Evolutionary conservation across 2,113 vertebrate genomes (phyloP).

Genomic region (Carollia perspicillata): DNA sequence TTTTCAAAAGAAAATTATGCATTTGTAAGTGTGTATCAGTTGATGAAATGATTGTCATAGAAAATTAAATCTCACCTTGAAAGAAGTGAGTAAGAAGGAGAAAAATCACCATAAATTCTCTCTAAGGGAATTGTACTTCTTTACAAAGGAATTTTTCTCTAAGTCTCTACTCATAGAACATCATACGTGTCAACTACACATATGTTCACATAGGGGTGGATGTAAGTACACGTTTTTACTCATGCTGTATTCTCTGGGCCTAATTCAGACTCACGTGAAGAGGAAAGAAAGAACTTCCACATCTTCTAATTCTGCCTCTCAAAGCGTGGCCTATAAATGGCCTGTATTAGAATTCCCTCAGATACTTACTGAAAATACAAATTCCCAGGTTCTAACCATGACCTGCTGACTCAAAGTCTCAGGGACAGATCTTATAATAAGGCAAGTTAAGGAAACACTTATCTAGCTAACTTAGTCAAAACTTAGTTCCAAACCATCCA

Average conservation of each 20-base stretch:
- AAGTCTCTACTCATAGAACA: neutral
- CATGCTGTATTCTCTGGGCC: neutral
- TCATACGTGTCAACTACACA: neutral
- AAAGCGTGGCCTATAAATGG: neutral
- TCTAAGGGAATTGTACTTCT: neutral
- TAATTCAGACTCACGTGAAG: conserved; percentile 13
- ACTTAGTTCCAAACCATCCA: neutral
- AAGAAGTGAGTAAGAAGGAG: conserved; percentile 56
- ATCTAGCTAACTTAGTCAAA: neutral
- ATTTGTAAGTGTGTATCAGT: conserved; percentile 49
- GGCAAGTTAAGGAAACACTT: neutral
- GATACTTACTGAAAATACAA: neutral
- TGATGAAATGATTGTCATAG: conserved; percentile 59
- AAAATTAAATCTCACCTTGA: conserved; percentile 66
- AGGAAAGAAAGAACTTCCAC: neutral
- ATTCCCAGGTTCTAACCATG: neutral
- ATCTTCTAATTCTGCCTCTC: neutral
- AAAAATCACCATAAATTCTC: conserved; percentile 55
- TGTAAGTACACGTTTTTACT: neutral
- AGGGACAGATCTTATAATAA: neutral
- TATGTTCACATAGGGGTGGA: neutral
- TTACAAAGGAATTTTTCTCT: neutral
- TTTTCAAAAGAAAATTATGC: conserved; percentile 71
- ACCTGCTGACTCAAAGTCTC: neutral
- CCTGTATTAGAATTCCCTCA: neutral